Base-by-base conservation (phyloP, 2,797 vertebrate species). In the Lepidocolaptes lacrymiger region DNA sequence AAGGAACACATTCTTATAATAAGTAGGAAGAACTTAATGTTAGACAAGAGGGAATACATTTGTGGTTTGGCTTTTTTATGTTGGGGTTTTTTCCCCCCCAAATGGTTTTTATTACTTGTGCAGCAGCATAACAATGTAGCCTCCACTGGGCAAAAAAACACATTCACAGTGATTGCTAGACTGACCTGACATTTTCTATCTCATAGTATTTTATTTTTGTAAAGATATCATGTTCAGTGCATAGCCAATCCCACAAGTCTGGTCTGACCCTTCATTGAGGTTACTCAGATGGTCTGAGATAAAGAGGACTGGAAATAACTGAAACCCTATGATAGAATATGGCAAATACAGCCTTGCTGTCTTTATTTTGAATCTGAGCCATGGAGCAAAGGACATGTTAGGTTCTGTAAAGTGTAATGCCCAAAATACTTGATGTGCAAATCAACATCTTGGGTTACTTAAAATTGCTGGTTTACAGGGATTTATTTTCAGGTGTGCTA, bases 261-360 rank as follows among this genome's bases (percentile, higher is more conserved):
- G 18, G 9, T 88, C 88, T 93, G 82, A 91, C 28, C 59, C 24
- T 5, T 48, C 72, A 41, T 0, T 32, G 18, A 83, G 37, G 69
- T 89, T 88, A 85, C 84, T 89, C 51, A 91, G 64, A 63, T 75
- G 49, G 51, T 85, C 41, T 78, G 69, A 92, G 58, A 80, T 59
- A 63, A 75, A 72, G 36, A 81, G 30, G 26, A 77, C 34, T 73
- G 37, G 30, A 91, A 90, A 82, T 86, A 85, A 68, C 55, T 80
- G 68, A 89, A 89, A 82, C 10, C 17, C 48, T 67, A 20, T 66
- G 44, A 73, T 26, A 88, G 56, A 88, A 55, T 13, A 74, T 7
- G 14, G 46, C n/a, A 44, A 93, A 71, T 44, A 79, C 67, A 48
- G 16, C 19, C 22, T 26, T 80, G 16, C 12, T 71, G 32, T 54